These are phyloP conservation scores for Cephus rjabovi DNA, from an alignment of 2,888 invertebrate genomes.

Conservation along the genomic window DNA sequence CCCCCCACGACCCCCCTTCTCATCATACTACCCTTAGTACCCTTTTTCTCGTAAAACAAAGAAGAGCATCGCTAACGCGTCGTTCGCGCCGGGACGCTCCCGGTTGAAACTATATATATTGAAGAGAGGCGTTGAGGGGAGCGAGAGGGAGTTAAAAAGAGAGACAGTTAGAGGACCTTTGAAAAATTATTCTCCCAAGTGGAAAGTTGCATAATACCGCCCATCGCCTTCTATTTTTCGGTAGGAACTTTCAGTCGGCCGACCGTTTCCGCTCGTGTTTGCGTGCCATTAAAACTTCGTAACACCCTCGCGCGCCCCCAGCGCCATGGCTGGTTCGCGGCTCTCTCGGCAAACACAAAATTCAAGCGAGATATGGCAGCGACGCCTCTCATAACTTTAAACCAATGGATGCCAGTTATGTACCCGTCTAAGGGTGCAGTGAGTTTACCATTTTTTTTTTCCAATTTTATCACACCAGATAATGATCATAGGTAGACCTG, in stretches of 20 bases:
- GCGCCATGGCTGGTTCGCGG: not conserved
- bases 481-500: too few species aligned
- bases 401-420: too few species aligned
- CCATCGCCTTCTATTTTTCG: slow-evolving; percentile 25
- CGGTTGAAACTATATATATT: too few species aligned
- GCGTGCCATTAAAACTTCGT: slow-evolving; percentile 4
- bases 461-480: too few species aligned
- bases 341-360: not conserved
- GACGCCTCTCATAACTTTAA: too few species aligned
- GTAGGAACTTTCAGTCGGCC: slow-evolving; percentile 1
- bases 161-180: slow-evolving; percentile 44
- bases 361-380: not conserved
- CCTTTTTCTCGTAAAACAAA: slow-evolving; percentile 34
- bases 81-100: not conserved
- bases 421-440: too few species aligned
- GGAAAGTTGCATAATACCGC: slow-evolving; percentile 57
- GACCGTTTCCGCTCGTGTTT: slow-evolving; percentile 1
- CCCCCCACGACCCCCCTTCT: too few species aligned
- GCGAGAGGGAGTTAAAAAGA: slow-evolving; percentile 20
- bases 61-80: slow-evolving; percentile 28
- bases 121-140: not conserved
- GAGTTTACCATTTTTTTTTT: too few species aligned
- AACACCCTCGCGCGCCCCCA: not conserved
- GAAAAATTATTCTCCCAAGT: slow-evolving; percentile 60
- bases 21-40: not conserved